These are phyloP conservation scores for Clitarchus hookeri DNA, from an alignment of 2,888 invertebrate genomes.

Conservation along the genomic window DNA sequence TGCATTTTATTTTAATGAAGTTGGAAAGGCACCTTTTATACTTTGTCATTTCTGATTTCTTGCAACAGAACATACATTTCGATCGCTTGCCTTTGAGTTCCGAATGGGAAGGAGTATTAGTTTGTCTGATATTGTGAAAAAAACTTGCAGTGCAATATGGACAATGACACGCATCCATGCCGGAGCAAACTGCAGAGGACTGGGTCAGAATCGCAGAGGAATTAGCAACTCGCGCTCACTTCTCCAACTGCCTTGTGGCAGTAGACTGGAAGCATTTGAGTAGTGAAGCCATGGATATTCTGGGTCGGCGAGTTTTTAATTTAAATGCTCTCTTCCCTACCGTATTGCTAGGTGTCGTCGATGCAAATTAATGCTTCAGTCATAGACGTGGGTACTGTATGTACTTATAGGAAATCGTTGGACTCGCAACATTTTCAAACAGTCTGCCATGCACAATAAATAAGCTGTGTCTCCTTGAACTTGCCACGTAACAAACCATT, in stretches of 20 bases:
- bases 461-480: neutral
- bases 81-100: constrained; percentile 17
- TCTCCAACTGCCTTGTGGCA: constrained; percentile 15
- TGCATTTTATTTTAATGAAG: no score
- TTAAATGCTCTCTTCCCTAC: neutral
- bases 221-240: neutral
- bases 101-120: neutral
- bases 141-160: neutral
- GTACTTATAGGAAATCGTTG: neutral
- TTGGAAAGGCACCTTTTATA: no score
- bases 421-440: constrained; percentile 18
- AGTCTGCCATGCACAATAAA: neutral
- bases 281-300: constrained; percentile 6
- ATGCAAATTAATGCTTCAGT: constrained; percentile 21
- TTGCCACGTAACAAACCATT: neutral
- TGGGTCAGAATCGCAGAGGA: neutral
- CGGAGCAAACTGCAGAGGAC: neutral
- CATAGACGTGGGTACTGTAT: neutral
- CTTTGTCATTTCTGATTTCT: neutral
- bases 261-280: constrained; percentile 15
- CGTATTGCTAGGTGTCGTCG: constrained; percentile 7
- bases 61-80: constrained; percentile 15
- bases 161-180: neutral
- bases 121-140: neutral
- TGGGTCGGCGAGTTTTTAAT: constrained; percentile 1